phyloP scores from a whole-genome alignment of 2,113 vertebrate genomes.

The Capreolus pygargus region DNA sequence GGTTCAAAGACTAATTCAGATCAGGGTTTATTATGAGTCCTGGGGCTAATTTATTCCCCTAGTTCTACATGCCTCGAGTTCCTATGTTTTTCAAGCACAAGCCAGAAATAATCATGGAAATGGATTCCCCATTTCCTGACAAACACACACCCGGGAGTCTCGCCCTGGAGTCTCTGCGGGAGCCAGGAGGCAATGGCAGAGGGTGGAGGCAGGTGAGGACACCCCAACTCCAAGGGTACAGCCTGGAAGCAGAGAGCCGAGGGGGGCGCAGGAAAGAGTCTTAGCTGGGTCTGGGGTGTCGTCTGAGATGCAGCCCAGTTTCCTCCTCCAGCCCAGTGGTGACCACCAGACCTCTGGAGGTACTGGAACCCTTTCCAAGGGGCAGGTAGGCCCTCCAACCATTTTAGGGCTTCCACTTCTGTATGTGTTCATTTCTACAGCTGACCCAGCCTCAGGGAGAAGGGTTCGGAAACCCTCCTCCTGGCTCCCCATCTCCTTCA shows the following conservation, averaged over 20 bases:
- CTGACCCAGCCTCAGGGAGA: not conserved
- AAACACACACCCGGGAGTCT: not conserved
- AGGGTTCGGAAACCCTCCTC: not conserved
- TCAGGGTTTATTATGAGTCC: not conserved
- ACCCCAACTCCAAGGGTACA: fast-evolving
- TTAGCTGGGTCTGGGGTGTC: not conserved
- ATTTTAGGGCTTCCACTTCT: not conserved
- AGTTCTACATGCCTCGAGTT: not conserved
- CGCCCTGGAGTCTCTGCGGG: not conserved
- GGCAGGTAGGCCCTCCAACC: no score
- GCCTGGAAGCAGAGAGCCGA: not conserved
- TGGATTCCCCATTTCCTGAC: not conserved
- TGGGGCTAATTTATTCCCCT: not conserved
- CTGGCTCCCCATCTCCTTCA: not conserved
- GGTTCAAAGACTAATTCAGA: conserved; percentile 17
- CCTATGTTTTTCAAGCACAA: not conserved
- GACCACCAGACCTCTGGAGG: fast-evolving
- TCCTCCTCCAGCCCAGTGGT: not conserved
- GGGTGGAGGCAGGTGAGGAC: not conserved
- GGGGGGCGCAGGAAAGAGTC: not conserved
- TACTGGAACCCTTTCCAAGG: not conserved
- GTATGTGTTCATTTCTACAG: not conserved
- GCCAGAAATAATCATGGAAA: not conserved
- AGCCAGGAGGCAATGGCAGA: not conserved
- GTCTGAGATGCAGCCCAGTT: not conserved